Percentiles rank a stretch among this genome's conserved stretches.
phyloP scores from a whole-genome alignment of 2,113 vertebrate genomes.

The Herpailurus yagouaroundi region DNA sequence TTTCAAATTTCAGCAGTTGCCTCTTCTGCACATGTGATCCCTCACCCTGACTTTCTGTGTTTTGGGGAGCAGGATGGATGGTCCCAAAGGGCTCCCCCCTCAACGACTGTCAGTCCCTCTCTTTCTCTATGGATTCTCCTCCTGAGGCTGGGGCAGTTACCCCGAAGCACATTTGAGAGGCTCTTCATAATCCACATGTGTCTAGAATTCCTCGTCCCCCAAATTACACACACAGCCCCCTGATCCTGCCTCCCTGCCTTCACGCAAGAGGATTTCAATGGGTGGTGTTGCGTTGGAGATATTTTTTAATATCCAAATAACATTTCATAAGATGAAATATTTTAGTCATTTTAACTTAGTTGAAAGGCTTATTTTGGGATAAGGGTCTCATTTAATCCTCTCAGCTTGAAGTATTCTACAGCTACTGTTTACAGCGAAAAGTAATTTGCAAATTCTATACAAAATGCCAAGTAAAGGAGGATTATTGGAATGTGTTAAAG shows the following conservation, averaged over 20 bases:
- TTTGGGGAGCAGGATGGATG: too few relatives aligned
- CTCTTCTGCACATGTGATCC: background rate
- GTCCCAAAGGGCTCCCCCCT: background rate
- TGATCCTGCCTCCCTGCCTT: accelerated
- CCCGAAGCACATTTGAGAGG: accelerated
- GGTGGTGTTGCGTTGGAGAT: background rate
- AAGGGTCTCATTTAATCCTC: slow-evolving; percentile 69
- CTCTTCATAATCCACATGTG: accelerated
- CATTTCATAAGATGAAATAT: slow-evolving; percentile 47
- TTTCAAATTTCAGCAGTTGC: background rate
- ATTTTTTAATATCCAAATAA: slow-evolving; percentile 42
- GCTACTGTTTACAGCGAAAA: slow-evolving; percentile 72
- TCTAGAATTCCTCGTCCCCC: background rate
- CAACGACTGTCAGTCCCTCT: background rate
- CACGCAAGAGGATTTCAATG: background rate
- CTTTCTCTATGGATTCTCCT: background rate
- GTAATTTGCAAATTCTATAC: slow-evolving; percentile 71
- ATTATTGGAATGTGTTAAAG: slow-evolving; percentile 67
- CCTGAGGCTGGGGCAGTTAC: accelerated
- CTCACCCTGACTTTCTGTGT: background rate
- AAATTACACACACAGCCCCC: accelerated
- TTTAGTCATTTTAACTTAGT: slow-evolving; percentile 54
- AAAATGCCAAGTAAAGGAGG: slow-evolving; percentile 60
- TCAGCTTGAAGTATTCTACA: slow-evolving; percentile 72
- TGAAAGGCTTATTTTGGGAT: slow-evolving; percentile 68